These are phyloP conservation scores for Lycodopsis pacificus DNA, from an alignment of 2,797 vertebrate species.

Conservation along the genomic window DNA sequence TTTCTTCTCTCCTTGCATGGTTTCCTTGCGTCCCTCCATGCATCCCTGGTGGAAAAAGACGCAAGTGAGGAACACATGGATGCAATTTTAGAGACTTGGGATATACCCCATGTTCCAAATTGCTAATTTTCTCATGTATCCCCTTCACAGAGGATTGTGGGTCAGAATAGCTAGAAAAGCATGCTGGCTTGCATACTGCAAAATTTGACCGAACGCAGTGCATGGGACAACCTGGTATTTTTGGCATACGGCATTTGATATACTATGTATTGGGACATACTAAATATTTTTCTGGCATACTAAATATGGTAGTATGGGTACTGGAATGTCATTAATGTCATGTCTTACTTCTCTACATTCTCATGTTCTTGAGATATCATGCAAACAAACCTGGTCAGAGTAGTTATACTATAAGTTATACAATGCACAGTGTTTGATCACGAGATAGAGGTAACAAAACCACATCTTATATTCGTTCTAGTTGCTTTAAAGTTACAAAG, in stretches of 20 bases:
- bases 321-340: too few species aligned
- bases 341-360: not conserved
- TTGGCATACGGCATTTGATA: not conserved
- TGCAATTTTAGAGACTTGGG: not conserved
- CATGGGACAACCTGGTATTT: not conserved
- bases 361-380: not conserved
- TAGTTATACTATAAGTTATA: not conserved
- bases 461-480: not conserved
- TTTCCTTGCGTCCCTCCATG: not conserved
- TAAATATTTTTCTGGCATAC: not conserved
- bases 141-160: not conserved
- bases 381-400: not conserved
- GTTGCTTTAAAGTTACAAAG: conserved; percentile 19
- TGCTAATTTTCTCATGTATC: not conserved
- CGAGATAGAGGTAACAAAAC: too few species aligned
- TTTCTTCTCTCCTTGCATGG: not conserved
- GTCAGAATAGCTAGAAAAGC: not conserved
- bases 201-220: not conserved
- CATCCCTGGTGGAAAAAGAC: too few species aligned
- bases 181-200: not conserved
- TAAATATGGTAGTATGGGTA: not conserved
- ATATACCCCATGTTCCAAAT: not conserved
- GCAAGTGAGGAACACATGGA: not conserved
- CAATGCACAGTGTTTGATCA: not conserved
- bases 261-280: not conserved